phyloP scores from a whole-genome alignment of 2,113 vertebrate species.

The Calidris pugnax region DNA sequence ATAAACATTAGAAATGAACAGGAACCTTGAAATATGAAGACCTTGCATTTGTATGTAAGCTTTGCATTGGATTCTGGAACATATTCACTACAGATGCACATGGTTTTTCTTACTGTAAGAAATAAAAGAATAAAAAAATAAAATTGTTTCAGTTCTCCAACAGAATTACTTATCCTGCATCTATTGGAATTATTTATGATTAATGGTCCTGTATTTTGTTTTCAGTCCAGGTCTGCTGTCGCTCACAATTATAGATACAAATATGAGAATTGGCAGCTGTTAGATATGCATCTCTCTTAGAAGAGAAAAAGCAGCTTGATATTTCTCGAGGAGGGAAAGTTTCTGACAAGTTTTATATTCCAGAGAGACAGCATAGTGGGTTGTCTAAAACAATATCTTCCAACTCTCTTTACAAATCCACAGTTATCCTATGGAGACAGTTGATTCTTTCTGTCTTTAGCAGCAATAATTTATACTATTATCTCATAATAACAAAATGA shows the following conservation, averaged over 20 bases:
- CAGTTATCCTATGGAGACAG: background rate
- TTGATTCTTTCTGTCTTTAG: background rate
- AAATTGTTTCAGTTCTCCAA: background rate
- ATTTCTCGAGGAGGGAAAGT: background rate
- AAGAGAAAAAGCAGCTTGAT: background rate
- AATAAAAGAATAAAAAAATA: background rate
- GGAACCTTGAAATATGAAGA: background rate
- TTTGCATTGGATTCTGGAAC: background rate
- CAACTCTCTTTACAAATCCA: background rate
- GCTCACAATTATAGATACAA: background rate
- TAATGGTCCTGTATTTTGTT: background rate
- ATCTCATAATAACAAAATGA: background rate
- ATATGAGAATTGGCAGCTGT: background rate
- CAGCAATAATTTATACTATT: background rate
- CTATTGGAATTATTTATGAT: background rate
- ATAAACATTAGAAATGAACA: background rate
- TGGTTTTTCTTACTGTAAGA: background rate
- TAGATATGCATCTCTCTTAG: background rate
- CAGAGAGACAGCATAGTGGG: background rate
- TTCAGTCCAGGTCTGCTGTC: background rate
- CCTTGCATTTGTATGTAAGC: background rate
- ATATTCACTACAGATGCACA: accelerated
- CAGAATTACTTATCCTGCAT: background rate
- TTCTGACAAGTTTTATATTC: background rate
- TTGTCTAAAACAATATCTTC: background rate